A percentile compares a stretch with the other conserved stretches of the same genome.
phyloP scores from a whole-genome alignment of 2,888 invertebrate genomes.

The Dasypolia templi region DNA sequence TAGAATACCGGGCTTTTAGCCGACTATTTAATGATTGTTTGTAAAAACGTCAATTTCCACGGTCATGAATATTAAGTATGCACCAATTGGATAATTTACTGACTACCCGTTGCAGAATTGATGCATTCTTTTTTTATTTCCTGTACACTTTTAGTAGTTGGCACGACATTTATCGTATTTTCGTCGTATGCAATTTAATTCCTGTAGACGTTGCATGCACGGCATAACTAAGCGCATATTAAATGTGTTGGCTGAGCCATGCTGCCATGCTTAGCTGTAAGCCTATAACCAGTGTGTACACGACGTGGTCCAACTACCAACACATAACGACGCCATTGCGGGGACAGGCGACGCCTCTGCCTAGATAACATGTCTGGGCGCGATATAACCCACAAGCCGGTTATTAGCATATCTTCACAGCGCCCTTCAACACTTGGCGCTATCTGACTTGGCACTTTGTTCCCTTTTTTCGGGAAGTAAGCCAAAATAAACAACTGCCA shows the following conservation, averaged over 20 bases:
- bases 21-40: background rate
- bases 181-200: slow-evolving; percentile 24
- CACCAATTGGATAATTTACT: slow-evolving; percentile 17
- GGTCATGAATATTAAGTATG: slow-evolving; percentile 19
- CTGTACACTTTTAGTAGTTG: slow-evolving; percentile 26
- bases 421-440: slow-evolving; percentile 52
- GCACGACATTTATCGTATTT: slow-evolving; percentile 45
- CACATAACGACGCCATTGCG: slow-evolving; percentile 72
- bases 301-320: slow-evolving; percentile 60
- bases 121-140: slow-evolving; percentile 41
- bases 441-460: slow-evolving; percentile 53
- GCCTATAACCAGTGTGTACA: slow-evolving; percentile 24
- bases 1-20: background rate
- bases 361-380: slow-evolving; percentile 74
- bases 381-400: slow-evolving; percentile 71
- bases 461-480: slow-evolving; percentile 20
- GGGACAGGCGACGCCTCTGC: slow-evolving; percentile 61
- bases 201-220: slow-evolving; percentile 39
- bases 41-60: slow-evolving; percentile 15
- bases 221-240: slow-evolving; percentile 44
- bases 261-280: slow-evolving; percentile 28
- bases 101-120: background rate
- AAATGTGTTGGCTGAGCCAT: slow-evolving; percentile 38
- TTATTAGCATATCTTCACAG: slow-evolving; percentile 75
- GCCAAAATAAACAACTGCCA: slow-evolving; percentile 42